These are phyloP conservation scores for Phylloscopus trochilus DNA, from an alignment of 2,113 vertebrate genomes.

Conservation along the genomic window DNA sequence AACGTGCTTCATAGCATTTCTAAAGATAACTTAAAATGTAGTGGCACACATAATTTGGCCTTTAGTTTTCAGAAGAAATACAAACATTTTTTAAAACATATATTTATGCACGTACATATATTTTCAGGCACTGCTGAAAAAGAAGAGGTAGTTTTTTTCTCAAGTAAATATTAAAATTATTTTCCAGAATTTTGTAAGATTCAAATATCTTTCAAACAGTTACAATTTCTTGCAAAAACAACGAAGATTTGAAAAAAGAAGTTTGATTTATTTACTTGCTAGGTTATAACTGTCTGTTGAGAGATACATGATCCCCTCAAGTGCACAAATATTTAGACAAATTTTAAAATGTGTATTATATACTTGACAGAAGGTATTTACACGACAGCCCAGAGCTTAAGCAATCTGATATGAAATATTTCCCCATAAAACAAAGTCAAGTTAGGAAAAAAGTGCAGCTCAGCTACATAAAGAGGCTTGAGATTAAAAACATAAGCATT, in stretches of 20 bases:
- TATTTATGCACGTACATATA: not conserved
- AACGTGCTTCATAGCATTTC: not conserved
- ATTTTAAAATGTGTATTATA: conserved; percentile 69
- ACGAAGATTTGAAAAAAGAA: not conserved
- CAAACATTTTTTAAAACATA: not conserved
- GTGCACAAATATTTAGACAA: conserved; percentile 76
- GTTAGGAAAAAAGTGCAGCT: conserved; percentile 11
- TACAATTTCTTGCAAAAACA: conserved; percentile 25
- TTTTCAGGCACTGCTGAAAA: not conserved
- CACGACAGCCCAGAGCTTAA: conserved; percentile 66
- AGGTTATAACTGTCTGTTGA: conserved; percentile 53
- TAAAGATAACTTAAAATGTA: not conserved
- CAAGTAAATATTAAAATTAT: not conserved
- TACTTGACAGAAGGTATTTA: conserved; percentile 70
- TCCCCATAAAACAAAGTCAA: conserved; percentile 62
- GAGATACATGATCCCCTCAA: conserved; percentile 60
- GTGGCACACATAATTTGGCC: not conserved
- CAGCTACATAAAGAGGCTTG: conserved; percentile 48
- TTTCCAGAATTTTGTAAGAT: conserved; percentile 27
- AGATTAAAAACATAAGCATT: conserved; percentile 39
- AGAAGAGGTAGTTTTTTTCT: not conserved
- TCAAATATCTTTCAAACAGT: conserved; percentile 23
- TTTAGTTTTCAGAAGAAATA: not conserved
- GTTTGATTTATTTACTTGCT: conserved; percentile 63
- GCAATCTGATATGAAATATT: conserved; percentile 72